Evolutionary conservation across 1,140 invertebrate genomes (phyloP), one percentile per base, ranked within the genome.

Genomic region (Drosophila pseudoobscura): DNA sequence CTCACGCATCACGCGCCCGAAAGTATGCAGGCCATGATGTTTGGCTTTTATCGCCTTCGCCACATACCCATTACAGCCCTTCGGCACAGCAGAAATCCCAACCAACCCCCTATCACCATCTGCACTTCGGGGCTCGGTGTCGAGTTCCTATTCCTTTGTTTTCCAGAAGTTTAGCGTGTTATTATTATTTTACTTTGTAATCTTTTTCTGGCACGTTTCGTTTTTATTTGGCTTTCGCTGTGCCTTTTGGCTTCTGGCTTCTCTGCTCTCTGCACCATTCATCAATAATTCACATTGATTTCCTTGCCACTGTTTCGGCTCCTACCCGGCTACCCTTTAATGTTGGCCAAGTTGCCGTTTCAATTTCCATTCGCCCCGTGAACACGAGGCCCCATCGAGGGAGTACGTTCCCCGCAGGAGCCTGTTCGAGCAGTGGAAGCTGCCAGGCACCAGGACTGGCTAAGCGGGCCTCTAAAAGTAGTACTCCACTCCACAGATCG

Each of bases 281-380:
- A 89, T 88, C 83, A 88, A 88, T 88, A 88, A 88, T 88, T 88
- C 83, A 88, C 83, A 89, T 83, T 88, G 75, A 87, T 88, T 87
- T 78, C 77, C 52, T 68, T 66, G 69, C 59, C 43, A 39, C 35
- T 39, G 11, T 15, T 39, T 39, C 2, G 3, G 35, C 9, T 13
- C 6, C 57, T 52, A 46, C 45, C 4, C 4, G 24, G 4, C 6
- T 64, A 13, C 13, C 9, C 26, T 43, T 45, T 17, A 55, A 50
- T 61, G 44, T 73, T 55, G 59, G 63, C 70, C 73, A 63, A 75
- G 50, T 68, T 79, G 53, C 59, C 41, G 45, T 39, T 39, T 68
- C 35, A n/a, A 44, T 56, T 47, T 59, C 49, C 62, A 50, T 54
- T 64, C 41, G 60, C 80, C 77, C 53, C 77, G 82, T 85, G 80